phyloP scores from a whole-genome alignment of 2,888 invertebrate genomes.

The Heliconius hortense region DNA sequence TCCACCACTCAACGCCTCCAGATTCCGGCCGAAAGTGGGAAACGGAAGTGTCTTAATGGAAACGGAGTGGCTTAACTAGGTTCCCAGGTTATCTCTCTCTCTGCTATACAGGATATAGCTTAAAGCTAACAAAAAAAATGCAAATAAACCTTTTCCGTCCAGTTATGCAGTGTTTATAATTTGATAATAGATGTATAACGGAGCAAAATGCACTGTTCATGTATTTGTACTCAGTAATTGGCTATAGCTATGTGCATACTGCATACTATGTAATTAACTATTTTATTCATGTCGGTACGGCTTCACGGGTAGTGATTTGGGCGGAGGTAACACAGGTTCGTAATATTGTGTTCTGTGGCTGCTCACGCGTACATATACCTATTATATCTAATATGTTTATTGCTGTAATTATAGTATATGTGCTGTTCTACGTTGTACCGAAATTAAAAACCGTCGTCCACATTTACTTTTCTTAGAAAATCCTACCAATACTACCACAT shows the following conservation, averaged over 20 bases:
- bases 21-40: too few species aligned
- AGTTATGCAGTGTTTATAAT: slow-evolving; percentile 13
- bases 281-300: slow-evolving; percentile 48
- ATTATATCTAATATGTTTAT: neutral
- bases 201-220: slow-evolving; percentile 50
- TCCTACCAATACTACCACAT: neutral
- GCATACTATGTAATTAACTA: slow-evolving; percentile 41
- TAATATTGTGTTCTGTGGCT: slow-evolving; percentile 53
- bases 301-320: slow-evolving; percentile 51
- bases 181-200: slow-evolving; percentile 32
- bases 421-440: neutral
- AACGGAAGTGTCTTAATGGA: too few species aligned
- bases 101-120: too few species aligned
- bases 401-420: neutral
- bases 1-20: too few species aligned
- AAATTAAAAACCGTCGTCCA: neutral
- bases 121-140: neutral
- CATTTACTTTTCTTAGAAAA: neutral
- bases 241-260: slow-evolving; percentile 41
- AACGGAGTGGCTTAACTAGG: too few species aligned
- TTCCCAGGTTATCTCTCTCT: too few species aligned
- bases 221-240: slow-evolving; percentile 40
- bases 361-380: slow-evolving; percentile 57
- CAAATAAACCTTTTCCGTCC: neutral
- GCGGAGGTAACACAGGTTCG: slow-evolving; percentile 49